These are phyloP conservation scores for Gobius niger DNA, from an alignment of 2,113 vertebrate species.

Conservation along the genomic window DNA sequence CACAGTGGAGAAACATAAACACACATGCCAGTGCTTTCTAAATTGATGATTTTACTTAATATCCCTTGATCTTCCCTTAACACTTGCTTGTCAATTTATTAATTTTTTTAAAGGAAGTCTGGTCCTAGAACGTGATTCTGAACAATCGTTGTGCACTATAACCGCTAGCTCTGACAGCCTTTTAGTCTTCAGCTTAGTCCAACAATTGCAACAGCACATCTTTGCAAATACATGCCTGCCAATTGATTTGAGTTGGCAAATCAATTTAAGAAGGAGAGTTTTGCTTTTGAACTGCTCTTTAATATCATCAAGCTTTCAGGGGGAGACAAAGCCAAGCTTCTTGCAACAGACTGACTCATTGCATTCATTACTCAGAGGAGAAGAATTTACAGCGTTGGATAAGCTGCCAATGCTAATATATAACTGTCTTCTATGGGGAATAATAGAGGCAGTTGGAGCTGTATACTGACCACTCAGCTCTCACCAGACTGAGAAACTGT, in stretches of 20 bases:
- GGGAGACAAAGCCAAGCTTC: conserved; percentile 11
- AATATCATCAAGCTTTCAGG: conserved; percentile 4
- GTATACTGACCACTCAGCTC: conserved; percentile 33
- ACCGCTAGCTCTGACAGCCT: neutral
- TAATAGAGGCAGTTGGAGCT: conserved; percentile 49
- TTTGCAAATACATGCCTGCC: neutral
- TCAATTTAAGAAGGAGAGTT: neutral
- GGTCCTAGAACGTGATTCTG: neutral
- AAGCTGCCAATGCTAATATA: conserved; percentile 45
- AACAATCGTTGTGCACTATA: neutral
- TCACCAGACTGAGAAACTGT: conserved; percentile 1
- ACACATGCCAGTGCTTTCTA: neutral
- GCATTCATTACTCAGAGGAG: conserved; percentile 41
- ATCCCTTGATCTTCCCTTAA: neutral
- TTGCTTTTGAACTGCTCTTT: conserved; percentile 8
- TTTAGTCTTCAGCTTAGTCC: neutral
- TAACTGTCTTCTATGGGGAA: conserved; percentile 40
- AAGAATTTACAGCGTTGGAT: conserved; percentile 45
- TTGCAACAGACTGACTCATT: conserved; percentile 36
- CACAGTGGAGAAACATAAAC: no score
- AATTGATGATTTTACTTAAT: neutral
- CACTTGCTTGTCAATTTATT: neutral
- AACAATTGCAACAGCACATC: neutral
- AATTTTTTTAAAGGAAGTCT: neutral
- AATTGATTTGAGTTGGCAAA: neutral